Conservation (phyloP, 2,113 vertebrate genomes). For the Grallaria varia region DNA sequence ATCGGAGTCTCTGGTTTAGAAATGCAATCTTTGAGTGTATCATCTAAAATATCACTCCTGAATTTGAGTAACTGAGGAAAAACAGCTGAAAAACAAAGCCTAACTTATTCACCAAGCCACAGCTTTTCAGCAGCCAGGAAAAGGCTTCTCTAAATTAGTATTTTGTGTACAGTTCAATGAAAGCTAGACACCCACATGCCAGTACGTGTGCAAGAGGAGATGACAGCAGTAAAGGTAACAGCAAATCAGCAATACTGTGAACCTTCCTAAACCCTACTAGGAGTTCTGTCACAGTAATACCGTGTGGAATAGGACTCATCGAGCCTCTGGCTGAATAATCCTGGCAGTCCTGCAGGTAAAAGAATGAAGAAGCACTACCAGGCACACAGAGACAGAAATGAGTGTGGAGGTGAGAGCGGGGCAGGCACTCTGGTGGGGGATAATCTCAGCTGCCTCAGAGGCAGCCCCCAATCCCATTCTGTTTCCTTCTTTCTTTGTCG, state of each 20-base stretch:
- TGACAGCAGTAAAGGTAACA: not conserved
- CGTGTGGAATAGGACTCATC: not conserved
- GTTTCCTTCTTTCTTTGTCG: not conserved
- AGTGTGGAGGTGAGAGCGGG: not conserved
- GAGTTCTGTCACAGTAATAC: not conserved
- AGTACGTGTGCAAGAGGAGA: not conserved
- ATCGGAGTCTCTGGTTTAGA: not conserved
- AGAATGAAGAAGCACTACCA: not conserved
- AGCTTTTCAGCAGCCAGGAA: slow-evolving; percentile 1
- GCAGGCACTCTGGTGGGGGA: not conserved
- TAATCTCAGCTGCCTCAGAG: not conserved
- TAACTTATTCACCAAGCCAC: slow-evolving; percentile 29
- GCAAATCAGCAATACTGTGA: not conserved
- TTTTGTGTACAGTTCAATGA: slow-evolving; percentile 7
- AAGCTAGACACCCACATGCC: not conserved
- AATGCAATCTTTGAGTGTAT: not conserved
- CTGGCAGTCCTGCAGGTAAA: not conserved
- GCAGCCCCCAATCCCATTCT: not conserved
- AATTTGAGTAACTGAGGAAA: slow-evolving; percentile 11
- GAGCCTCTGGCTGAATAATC: not conserved
- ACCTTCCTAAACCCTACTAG: not conserved
- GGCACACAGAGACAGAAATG: not conserved
- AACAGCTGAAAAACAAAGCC: not conserved
- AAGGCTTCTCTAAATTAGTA: not conserved
- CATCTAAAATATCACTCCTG: slow-evolving; percentile 4